phyloP scores from a whole-genome alignment of 2,888 invertebrate species.

The Bombylius discolor region DNA sequence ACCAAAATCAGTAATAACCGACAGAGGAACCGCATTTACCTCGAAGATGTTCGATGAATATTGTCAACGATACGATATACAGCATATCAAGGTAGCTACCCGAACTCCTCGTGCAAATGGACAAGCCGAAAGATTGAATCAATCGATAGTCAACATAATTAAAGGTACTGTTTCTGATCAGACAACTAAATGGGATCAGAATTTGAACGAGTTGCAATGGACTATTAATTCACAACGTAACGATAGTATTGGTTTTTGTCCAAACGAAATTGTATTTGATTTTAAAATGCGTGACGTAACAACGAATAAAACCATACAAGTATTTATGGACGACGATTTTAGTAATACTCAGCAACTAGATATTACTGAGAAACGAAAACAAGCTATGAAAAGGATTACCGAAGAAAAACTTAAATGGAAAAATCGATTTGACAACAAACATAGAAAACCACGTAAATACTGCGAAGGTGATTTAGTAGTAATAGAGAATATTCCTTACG shows the following conservation, averaged over 20 bases:
- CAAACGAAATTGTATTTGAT: neutral
- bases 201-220: neutral
- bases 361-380: too few relatives aligned
- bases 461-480: neutral
- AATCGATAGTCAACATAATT: neutral
- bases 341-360: too few relatives aligned
- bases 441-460: neutral
- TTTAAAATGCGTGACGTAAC: neutral
- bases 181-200: neutral
- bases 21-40: constrained; percentile 2
- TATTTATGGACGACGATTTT: neutral
- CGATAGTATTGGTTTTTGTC: neutral
- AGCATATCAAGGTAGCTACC: constrained; percentile 17
- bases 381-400: neutral
- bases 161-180: neutral
- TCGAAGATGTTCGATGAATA: neutral
- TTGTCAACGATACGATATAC: constrained; percentile 13
- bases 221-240: neutral
- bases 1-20: neutral
- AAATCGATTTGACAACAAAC: neutral
- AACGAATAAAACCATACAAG: neutral
- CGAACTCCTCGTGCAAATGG: constrained; percentile 17
- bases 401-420: neutral
- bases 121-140: constrained; percentile 12
- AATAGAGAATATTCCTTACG: neutral